These are phyloP conservation scores for Neogobius melanostomus DNA, from an alignment of 2,113 vertebrate genomes.

Conservation along the genomic window DNA sequence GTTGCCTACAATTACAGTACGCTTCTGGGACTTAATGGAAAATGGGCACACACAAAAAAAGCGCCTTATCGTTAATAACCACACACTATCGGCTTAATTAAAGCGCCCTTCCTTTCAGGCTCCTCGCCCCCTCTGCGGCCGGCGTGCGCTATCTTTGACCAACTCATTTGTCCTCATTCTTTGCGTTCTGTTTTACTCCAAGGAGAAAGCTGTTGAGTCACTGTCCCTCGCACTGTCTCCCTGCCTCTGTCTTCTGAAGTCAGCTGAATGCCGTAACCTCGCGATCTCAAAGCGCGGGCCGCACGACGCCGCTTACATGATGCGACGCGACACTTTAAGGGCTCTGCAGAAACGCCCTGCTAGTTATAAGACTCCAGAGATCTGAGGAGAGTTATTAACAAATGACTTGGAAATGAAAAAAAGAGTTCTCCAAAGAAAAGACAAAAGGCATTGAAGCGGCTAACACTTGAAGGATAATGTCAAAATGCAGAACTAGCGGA, in stretches of 20 bases:
- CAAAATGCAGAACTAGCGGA: too few relatives aligned
- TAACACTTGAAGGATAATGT: neutral
- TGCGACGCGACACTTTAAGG: conserved; percentile 63
- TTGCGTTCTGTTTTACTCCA: conserved; percentile 9
- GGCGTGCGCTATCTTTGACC: conserved; percentile 30
- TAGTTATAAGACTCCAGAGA: conserved; percentile 40
- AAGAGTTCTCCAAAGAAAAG: conserved; percentile 28
- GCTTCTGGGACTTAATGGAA: conserved; percentile 36
- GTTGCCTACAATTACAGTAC: conserved; percentile 48
- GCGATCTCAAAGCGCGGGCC: conserved; percentile 4
- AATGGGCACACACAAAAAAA: conserved; percentile 42
- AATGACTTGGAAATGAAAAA: conserved; percentile 66
- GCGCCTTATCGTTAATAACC: conserved; percentile 64
- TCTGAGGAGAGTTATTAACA: conserved; percentile 45
- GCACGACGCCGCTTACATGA: conserved; percentile 43
- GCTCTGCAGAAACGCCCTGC: conserved; percentile 16
- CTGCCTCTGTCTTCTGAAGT: conserved; percentile 35
- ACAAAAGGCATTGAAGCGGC: neutral
- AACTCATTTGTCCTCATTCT: conserved; percentile 30
- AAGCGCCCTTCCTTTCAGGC: conserved; percentile 50
- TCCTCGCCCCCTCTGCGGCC: conserved; percentile 32
- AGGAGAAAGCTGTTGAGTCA: conserved; percentile 51
- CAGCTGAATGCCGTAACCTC: conserved; percentile 28
- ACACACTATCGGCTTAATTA: conserved; percentile 68
- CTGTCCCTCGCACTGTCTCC: conserved; percentile 23